Conservation (phyloP, 2,113 vertebrate genomes). For the Sander vitreus region DNA sequence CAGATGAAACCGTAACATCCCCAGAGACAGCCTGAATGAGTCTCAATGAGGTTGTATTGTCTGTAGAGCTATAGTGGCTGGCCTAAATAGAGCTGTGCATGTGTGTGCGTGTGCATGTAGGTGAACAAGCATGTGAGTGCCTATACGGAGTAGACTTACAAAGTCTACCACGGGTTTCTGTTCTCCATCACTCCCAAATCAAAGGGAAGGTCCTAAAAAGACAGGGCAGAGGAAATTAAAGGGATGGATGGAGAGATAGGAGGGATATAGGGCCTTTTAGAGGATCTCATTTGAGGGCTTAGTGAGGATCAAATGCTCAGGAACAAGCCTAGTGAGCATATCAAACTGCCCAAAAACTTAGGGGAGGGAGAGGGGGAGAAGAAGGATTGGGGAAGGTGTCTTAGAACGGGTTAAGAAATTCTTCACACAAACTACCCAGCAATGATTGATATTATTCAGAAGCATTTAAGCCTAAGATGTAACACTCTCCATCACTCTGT, state of each 20-base stretch:
- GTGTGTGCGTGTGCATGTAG: slow-evolving; percentile 45
- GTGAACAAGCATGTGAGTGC: slow-evolving; percentile 33
- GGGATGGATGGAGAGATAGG: slow-evolving; percentile 55
- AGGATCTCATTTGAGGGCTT: slow-evolving; percentile 62
- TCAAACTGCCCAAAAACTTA: slow-evolving; percentile 51
- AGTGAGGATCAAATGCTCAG: slow-evolving; percentile 71
- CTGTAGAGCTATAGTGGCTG: slow-evolving; percentile 47
- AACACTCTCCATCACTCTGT: background rate
- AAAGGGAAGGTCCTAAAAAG: slow-evolving; percentile 56
- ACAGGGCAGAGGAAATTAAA: slow-evolving; percentile 63
- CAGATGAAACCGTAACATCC: slow-evolving; percentile 82
- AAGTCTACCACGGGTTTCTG: slow-evolving; percentile 22
- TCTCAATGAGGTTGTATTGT: slow-evolving; percentile 67
- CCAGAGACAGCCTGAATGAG: slow-evolving; percentile 54
- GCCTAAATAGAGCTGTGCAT: slow-evolving; percentile 41
- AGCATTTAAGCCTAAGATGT: background rate
- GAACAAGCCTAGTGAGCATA: slow-evolving; percentile 49
- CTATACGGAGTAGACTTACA: slow-evolving; percentile 13
- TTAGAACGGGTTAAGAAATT: background rate
- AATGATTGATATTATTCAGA: slow-evolving; percentile 2
- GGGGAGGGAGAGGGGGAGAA: slow-evolving; percentile 8
- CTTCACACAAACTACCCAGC: background rate
- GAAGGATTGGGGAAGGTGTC: background rate
- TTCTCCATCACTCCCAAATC: slow-evolving; percentile 59
- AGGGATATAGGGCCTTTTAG: slow-evolving; percentile 63